phyloP scores from a whole-genome alignment of 2,888 invertebrate genomes.

The Epinotia brunnichana region DNA sequence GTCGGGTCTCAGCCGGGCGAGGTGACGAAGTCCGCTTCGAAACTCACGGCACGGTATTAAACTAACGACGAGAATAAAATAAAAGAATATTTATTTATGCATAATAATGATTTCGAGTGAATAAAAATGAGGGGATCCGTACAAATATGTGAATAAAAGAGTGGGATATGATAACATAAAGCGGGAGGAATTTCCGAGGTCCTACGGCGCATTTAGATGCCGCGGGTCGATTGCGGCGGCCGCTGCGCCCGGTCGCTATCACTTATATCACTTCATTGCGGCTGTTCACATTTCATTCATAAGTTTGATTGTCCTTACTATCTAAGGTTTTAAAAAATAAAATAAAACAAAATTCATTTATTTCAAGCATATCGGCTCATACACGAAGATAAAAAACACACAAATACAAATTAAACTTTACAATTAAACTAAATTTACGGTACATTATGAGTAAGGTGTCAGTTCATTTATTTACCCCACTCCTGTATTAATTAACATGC shows the following conservation, averaged over 20 bases:
- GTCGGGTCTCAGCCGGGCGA: slow-evolving; percentile 70
- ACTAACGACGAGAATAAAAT: slow-evolving; percentile 80
- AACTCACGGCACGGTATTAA: slow-evolving; percentile 71
- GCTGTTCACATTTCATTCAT: slow-evolving; percentile 81
- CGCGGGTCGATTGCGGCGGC: slow-evolving; percentile 71
- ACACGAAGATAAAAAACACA: too few species aligned
- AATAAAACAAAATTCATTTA: too few species aligned
- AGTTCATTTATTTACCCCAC: too few species aligned
- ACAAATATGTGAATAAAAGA: slow-evolving; percentile 81
- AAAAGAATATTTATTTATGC: slow-evolving; percentile 79
- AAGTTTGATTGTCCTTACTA: slow-evolving; percentile 61
- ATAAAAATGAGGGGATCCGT: slow-evolving; percentile 79
- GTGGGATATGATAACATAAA: slow-evolving; percentile 73
- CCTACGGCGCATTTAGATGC: slow-evolving; percentile 67
- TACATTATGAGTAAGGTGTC: too few species aligned
- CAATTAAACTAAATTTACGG: too few species aligned
- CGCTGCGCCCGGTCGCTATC: slow-evolving; percentile 65
- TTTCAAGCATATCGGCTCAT: too few species aligned
- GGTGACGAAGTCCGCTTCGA: slow-evolving; percentile 75
- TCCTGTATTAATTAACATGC: too few species aligned
- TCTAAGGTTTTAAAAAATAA: slow-evolving; percentile 49
- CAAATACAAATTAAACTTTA: too few species aligned
- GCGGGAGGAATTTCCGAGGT: slow-evolving; percentile 56
- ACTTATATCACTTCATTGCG: slow-evolving; percentile 81
- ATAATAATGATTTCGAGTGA: slow-evolving; percentile 77